phyloP scores from a whole-genome alignment of 1,140 invertebrate genomes.

The Wiebesia pumilae region DNA sequence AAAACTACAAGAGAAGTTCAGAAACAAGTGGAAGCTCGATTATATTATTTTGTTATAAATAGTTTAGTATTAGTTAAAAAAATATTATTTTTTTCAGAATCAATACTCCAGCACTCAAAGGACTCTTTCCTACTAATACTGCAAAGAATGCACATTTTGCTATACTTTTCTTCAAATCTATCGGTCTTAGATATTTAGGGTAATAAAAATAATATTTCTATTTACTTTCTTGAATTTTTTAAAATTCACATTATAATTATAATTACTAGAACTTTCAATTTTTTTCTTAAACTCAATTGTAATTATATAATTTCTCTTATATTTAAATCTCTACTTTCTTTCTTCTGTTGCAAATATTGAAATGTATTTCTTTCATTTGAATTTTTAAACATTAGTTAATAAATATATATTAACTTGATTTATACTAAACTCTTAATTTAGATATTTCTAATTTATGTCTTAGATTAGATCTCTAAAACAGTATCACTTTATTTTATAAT shows the following conservation, averaged over 20 bases:
- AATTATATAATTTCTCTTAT: too few relatives aligned
- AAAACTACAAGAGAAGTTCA: constrained; percentile 29
- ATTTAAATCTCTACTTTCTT: too few relatives aligned
- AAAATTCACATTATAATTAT: constrained; percentile 7
- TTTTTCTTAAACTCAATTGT: too few relatives aligned
- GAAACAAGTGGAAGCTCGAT: neutral
- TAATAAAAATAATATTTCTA: constrained; percentile 25
- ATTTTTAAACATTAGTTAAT: too few relatives aligned
- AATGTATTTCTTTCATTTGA: too few relatives aligned
- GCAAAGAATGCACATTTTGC: constrained; percentile 36
- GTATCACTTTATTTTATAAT: too few relatives aligned
- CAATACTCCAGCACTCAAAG: constrained; percentile 27
- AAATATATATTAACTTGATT: too few relatives aligned
- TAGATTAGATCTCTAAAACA: too few relatives aligned
- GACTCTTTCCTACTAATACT: constrained; percentile 38
- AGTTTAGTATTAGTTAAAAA: neutral
- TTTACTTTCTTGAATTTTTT: neutral
- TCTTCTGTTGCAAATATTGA: too few relatives aligned
- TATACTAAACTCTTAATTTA: too few relatives aligned
- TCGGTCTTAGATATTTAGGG: constrained; percentile 31
- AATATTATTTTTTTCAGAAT: constrained; percentile 23
- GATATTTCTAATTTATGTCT: too few relatives aligned
- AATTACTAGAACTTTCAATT: neutral
- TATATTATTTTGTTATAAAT: neutral
- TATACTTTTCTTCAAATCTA: constrained; percentile 30